phyloP scores from a whole-genome alignment of 2,113 vertebrate species.

The Pavo muticus region DNA sequence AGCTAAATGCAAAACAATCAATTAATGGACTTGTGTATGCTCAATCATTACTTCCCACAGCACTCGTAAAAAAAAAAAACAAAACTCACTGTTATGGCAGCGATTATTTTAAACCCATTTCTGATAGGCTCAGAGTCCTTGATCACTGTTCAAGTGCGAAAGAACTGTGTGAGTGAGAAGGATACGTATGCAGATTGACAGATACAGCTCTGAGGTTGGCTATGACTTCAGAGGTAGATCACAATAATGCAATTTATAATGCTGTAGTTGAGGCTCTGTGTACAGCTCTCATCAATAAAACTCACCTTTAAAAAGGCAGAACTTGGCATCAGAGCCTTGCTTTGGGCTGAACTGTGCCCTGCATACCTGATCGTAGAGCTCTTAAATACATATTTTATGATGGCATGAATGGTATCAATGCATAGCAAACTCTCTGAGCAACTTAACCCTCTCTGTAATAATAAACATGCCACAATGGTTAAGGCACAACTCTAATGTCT shows the following conservation, averaged over 20 bases:
- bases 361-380: not conserved
- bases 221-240: not conserved
- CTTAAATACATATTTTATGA: not conserved
- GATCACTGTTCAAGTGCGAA: not conserved
- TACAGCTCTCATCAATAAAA: not conserved
- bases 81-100: not conserved
- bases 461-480: not conserved
- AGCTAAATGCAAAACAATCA: constrained; percentile 49
- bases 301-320: not conserved
- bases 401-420: not conserved
- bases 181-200: not conserved
- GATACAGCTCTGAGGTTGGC: not conserved
- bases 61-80: not conserved
- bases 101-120: not conserved
- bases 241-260: not conserved
- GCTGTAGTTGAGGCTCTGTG: not conserved
- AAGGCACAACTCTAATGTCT: not conserved
- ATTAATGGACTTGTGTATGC: constrained; percentile 1
- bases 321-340: not conserved
- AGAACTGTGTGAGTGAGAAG: not conserved
- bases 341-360: not conserved
- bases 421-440: not conserved
- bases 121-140: not conserved
- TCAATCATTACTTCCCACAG: not conserved
- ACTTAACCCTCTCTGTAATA: not conserved